Conservation (phyloP, 2,113 vertebrate genomes). For the Coryphaenoides rupestris region DNA sequence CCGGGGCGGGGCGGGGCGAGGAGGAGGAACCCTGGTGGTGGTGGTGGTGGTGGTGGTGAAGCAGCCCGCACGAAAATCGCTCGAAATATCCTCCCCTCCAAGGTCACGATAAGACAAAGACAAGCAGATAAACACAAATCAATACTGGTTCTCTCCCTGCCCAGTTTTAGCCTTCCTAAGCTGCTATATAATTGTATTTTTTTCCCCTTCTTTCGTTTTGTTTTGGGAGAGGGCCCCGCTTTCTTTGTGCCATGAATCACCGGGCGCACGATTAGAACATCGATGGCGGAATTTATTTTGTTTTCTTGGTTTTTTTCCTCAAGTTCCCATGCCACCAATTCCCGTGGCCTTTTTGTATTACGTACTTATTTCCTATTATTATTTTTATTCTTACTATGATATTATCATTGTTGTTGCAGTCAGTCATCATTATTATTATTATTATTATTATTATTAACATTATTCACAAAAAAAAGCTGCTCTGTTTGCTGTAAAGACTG, state of each 20-base stretch:
- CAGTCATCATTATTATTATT: not conserved
- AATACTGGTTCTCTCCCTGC: constrained; percentile 35
- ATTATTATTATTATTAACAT: not conserved
- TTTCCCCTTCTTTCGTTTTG: constrained; percentile 17
- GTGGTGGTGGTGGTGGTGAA: too few species aligned
- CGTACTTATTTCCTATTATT: not conserved
- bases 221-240: constrained; percentile 36
- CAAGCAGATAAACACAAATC: constrained; percentile 51
- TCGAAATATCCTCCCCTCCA: constrained; percentile 39
- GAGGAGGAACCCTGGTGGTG: too few species aligned
- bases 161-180: constrained; percentile 32
- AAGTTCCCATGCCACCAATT: not conserved
- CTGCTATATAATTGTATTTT: constrained; percentile 32
- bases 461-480: too few species aligned
- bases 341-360: not conserved
- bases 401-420: too few species aligned
- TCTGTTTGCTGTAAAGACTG: too few species aligned
- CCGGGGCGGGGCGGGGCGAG: too few species aligned
- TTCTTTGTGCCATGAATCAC: not conserved
- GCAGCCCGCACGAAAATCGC: too few species aligned
- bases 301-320: not conserved
- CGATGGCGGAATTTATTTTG: not conserved
- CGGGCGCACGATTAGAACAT: not conserved
- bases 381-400: not conserved
- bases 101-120: constrained; percentile 45